A percentile compares a stretch with the other conserved stretches of the same genome.
phyloP scores from a whole-genome alignment of 2,797 vertebrate species.

The Tapirus indicus region DNA sequence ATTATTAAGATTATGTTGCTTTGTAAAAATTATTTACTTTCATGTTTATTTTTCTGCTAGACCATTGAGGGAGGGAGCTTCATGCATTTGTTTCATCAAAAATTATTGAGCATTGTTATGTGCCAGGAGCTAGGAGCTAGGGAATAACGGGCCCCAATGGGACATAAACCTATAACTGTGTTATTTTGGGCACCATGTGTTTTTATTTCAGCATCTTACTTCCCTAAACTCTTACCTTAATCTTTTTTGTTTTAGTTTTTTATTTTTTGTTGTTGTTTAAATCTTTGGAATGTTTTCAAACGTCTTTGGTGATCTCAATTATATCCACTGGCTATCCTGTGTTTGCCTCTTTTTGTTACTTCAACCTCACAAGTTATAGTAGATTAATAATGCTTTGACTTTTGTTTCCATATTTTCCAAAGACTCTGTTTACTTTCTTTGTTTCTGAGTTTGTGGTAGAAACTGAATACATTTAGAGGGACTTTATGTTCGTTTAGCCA shows the following conservation, averaged over 20 bases:
- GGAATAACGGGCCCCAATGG: background rate
- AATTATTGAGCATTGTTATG: background rate
- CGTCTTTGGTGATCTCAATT: background rate
- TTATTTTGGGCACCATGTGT: background rate
- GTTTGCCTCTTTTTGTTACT: background rate
- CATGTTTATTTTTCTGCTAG: background rate
- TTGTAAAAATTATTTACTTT: background rate
- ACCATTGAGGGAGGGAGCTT: background rate
- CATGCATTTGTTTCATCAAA: constrained; percentile 10
- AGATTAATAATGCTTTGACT: background rate
- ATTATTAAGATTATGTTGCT: background rate
- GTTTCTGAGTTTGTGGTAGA: constrained; percentile 25
- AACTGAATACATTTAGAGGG: background rate
- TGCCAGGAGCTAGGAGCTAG: background rate
- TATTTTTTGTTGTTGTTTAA: background rate
- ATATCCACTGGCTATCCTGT: background rate
- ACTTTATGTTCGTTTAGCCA: background rate
- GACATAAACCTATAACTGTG: background rate
- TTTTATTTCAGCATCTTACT: background rate
- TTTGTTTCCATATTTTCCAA: constrained; percentile 23
- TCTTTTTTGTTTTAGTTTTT: background rate
- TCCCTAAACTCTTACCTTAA: background rate
- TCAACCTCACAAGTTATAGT: background rate
- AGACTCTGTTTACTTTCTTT: background rate
- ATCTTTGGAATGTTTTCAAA: background rate